Base-by-base conservation (phyloP, 2,797 vertebrate species). In the Pipistrellus kuhlii region DNA sequence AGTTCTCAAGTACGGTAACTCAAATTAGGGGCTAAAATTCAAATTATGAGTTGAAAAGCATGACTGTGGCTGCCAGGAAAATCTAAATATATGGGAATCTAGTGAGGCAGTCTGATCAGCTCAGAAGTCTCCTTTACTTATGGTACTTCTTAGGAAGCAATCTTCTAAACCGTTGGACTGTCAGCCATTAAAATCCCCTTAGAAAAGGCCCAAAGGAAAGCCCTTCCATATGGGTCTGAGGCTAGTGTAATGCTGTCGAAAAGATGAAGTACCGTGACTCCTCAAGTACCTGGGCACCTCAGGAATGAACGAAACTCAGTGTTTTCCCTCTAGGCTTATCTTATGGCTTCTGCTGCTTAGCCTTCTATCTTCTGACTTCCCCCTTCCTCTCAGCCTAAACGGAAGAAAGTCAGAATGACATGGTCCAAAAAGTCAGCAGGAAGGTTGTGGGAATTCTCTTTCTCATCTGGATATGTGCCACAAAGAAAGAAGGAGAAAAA, bases 401-500 rank as follows among this genome's bases (percentile, higher is more conserved):
- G 69, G 62, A 44, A 78, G 44, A 44, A 72, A 69, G 46, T 53
- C 20, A 41, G 6, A 44, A 55, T 41, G n/a, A 20, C n/a, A 14
- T 32, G 11, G 35, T 1, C 9, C 15, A 12, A 73, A 46, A 68
- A 30, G 21, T 72, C 38, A 55, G 25, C 38, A 20, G 51, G 80
- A 38, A 25, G 14, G 30, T 13, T n/a, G 18, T 6, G 2, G 8
- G n/a, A 7, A 7, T 66, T 75, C 68, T 62, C 1, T 10, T 85
- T 75, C 85, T 25, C 15, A 72, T 35, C 23, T 48, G 55, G 32
- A 75, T 59, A 3, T 11, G 27, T 78, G 72, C 21, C 55, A 41
- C 51, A 83, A 85, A 85, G 21, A 69, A 76, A 44, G 64, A 53
- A 91, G 91, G 59, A 64, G 38, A 76, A 92, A 68, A 64, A 44